Conservation (phyloP, 2,797 vertebrate species). For the Lithobates sylvaticus region DNA sequence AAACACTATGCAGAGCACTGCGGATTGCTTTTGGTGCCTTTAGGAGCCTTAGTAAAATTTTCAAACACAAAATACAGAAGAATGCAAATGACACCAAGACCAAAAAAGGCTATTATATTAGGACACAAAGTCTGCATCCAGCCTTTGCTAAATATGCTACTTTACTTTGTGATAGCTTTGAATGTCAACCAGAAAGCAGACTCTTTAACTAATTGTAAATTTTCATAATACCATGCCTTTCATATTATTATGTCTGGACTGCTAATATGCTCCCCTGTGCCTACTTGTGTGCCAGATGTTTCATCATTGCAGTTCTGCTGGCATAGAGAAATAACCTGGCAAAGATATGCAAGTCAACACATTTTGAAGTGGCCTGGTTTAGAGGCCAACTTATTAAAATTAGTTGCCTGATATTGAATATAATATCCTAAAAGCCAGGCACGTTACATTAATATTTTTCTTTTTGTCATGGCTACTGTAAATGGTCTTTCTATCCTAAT, state of each 20-base stretch:
- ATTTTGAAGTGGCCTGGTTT: conserved; percentile 3
- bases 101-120: conserved; percentile 1
- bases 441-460: background rate
- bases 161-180: background rate
- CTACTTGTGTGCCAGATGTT: background rate
- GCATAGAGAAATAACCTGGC: background rate
- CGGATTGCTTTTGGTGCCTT: background rate
- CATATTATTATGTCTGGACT: conserved; percentile 8
- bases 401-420: background rate
- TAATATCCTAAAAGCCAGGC: background rate
- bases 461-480: background rate
- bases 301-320: conserved; percentile 2
- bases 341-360: background rate
- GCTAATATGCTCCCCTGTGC: background rate
- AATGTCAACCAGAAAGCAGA: background rate
- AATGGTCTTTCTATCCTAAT: background rate
- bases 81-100: background rate
- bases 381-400: background rate
- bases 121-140: background rate
- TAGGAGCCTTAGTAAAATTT: background rate
- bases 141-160: background rate
- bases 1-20: background rate
- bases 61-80: background rate
- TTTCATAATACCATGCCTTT: conserved; percentile 1
- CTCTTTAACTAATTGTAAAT: background rate